Percentiles rank a stretch among this genome's conserved stretches.
phyloP scores from a whole-genome alignment of 2,888 invertebrate genomes.

The Altica lythri region DNA sequence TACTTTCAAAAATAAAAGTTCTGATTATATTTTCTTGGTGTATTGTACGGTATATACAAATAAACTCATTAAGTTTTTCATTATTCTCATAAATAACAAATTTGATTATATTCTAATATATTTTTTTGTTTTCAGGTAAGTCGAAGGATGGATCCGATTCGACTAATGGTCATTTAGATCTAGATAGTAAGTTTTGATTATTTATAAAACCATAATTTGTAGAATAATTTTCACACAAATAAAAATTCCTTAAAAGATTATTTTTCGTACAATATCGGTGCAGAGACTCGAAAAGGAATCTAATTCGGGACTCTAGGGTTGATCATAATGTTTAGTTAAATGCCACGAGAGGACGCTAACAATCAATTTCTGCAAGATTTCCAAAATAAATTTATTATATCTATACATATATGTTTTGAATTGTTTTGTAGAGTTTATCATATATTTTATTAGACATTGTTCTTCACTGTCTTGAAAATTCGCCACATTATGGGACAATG shows the following conservation, averaged over 20 bases:
- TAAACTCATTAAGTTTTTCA: too few species aligned
- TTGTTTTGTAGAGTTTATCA: too few species aligned
- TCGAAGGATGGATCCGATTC: conserved; percentile 29
- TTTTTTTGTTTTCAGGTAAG: conserved; percentile 39
- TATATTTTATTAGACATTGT: too few species aligned
- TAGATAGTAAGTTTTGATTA: conserved; percentile 33
- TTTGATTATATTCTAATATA: too few species aligned
- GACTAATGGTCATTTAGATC: conserved; percentile 24
- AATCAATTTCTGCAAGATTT: background rate
- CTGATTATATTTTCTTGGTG: too few species aligned
- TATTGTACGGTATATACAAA: too few species aligned
- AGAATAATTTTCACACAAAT: background rate
- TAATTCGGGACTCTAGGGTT: background rate
- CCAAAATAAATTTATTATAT: background rate
- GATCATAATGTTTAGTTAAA: background rate
- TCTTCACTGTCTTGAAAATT: too few species aligned
- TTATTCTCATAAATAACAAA: too few species aligned
- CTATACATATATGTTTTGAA: background rate
- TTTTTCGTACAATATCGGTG: background rate
- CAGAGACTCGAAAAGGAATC: conserved; percentile 5
- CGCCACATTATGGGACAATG: conserved; percentile 17
- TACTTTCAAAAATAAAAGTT: too few species aligned
- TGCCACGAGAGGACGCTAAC: background rate
- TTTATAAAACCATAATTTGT: background rate
- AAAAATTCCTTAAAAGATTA: background rate